Percentiles rank a stretch among this genome's conserved stretches.
Conservation (phyloP, 1,140 invertebrate genomes). For the Yoshiicerus persimilis region DNA sequence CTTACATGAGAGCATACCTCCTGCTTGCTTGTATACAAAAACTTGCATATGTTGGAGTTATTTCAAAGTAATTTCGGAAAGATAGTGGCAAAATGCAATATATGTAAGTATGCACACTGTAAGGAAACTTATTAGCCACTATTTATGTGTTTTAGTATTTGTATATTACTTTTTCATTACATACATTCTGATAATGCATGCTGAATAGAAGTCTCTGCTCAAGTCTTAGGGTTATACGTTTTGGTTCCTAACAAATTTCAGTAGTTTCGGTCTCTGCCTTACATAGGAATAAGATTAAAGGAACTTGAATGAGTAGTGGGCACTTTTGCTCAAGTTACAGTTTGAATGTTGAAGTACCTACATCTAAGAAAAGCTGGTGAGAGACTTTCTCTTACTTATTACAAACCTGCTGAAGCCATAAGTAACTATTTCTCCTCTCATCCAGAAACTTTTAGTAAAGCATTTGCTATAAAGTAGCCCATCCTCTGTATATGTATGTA, state of each 20-base stretch:
- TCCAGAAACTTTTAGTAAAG: not conserved
- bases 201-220: no score
- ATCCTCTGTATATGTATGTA: no score
- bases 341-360: not conserved
- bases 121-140: no score
- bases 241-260: not conserved
- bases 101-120: no score
- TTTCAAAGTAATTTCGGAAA: no score
- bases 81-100: no score
- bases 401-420: not conserved
- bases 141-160: no score
- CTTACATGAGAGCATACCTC: not conserved
- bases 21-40: no score
- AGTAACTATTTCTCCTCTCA: not conserved
- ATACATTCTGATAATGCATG: no score
- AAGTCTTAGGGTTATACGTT: no score
- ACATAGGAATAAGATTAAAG: not conserved
- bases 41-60: no score
- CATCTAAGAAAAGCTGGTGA: not conserved
- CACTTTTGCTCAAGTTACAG: not conserved
- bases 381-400: not conserved
- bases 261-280: not conserved
- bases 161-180: no score
- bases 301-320: not conserved
- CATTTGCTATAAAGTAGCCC: not conserved